Percentiles rank a stretch among this genome's conserved stretches.
Evolutionary conservation across 2,797 vertebrate genomes (phyloP).

Genomic region (Rhynchonycteris naso): DNA sequence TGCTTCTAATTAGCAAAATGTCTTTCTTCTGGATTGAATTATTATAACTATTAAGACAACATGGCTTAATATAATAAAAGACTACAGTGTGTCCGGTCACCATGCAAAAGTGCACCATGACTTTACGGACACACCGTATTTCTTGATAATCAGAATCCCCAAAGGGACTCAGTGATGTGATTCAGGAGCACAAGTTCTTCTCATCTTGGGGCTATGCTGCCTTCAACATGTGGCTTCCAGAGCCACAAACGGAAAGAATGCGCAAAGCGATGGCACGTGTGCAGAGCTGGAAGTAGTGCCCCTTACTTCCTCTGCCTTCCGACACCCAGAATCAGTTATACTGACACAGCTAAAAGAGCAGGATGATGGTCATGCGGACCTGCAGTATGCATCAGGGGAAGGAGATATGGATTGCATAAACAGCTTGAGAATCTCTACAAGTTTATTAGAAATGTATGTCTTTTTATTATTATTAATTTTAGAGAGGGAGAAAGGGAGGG

Average conservation of each 20-base stretch:
- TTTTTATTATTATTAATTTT: not conserved
- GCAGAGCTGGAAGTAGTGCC: not conserved
- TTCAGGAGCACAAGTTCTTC: not conserved
- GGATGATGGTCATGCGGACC: not conserved
- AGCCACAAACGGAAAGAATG: not conserved
- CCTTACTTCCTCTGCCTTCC: not conserved
- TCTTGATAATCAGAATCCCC: not conserved
- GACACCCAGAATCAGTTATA: not conserved
- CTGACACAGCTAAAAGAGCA: not conserved
- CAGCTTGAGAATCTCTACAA: not conserved
- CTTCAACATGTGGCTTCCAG: not conserved
- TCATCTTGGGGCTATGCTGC: not conserved
- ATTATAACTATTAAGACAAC: slow-evolving; percentile 12
- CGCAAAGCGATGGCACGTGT: not conserved
- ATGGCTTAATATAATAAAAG: not conserved
- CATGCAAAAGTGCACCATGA: too few relatives aligned
- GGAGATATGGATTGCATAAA: not conserved
- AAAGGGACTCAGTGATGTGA: not conserved
- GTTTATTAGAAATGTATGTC: not conserved
- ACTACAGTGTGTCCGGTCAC: too few relatives aligned
- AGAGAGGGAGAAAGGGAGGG: too few relatives aligned
- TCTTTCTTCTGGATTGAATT: not conserved
- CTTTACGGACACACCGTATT: too few relatives aligned
- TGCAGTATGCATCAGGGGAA: not conserved
- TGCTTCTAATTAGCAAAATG: not conserved